A percentile compares a stretch with the other conserved stretches of the same genome.
Conservation (phyloP, 2,888 invertebrate species). For the Chromoteleia sp. region DNA sequence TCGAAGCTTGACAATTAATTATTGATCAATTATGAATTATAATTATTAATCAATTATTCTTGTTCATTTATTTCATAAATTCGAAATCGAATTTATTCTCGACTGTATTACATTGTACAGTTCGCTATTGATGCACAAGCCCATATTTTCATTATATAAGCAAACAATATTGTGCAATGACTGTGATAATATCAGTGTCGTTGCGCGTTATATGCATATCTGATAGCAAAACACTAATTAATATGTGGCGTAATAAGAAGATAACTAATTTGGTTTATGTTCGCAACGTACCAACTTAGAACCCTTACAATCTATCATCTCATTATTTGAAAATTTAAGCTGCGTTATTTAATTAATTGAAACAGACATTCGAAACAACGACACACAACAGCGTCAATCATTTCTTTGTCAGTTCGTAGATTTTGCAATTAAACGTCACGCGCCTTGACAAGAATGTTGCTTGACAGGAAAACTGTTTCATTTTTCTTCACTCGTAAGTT, state of each 20-base stretch:
- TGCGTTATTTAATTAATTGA: conserved; percentile 2
- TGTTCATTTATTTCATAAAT: too few relatives aligned
- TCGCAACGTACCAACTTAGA: neutral
- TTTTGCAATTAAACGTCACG: conserved; percentile 29
- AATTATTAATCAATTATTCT: too few relatives aligned
- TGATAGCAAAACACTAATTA: conserved; percentile 34
- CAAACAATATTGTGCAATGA: conserved; percentile 23
- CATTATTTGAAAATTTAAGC: neutral
- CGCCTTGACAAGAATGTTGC: conserved; percentile 17
- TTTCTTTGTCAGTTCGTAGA: conserved; percentile 21
- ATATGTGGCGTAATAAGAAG: conserved; percentile 14
- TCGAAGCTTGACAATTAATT: too few relatives aligned
- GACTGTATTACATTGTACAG: too few relatives aligned
- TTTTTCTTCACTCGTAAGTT: conserved; percentile 7
- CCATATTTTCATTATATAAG: conserved; percentile 12
- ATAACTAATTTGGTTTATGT: conserved; percentile 6
- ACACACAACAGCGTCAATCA: conserved; percentile 26
- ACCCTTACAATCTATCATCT: neutral
- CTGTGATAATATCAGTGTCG: conserved; percentile 22
- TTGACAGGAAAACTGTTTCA: conserved; percentile 34
- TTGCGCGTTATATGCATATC: conserved; percentile 10
- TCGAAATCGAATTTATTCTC: too few relatives aligned
- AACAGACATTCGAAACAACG: conserved; percentile 14
- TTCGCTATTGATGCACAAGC: conserved; percentile 3
- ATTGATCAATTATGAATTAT: neutral